Base-by-base conservation (phyloP, 2,113 vertebrate species). In the Lagopus leucura region DNA sequence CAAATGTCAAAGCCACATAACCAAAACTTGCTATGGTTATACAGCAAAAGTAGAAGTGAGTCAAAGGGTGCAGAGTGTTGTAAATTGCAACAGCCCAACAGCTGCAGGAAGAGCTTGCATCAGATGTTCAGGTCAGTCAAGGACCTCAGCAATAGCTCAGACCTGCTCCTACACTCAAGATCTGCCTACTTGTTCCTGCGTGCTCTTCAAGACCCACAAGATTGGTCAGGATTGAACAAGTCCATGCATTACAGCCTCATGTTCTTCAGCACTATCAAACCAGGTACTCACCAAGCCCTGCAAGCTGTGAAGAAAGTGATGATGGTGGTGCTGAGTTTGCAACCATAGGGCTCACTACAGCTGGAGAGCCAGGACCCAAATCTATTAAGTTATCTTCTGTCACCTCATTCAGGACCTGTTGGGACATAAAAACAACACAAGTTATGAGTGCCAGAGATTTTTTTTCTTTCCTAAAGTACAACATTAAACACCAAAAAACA, bases 351-450 rank as follows among this genome's bases (percentile, higher is more conserved):
- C 99, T 99, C 96, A 99, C 98, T 82, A 99, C 99, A 0, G 99
- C 99, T 4, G 99, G 99, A 73, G 99, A 99, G 48, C 99, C 99
- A 1, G 99, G 99, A 57, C 99, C 99, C 76, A 99, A 97, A 96
- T 99, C 99, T 94, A 99, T 99, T 89, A 99, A 98, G 95, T 99
- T 99, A 96, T 99, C 99, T 92, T 99, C 99, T 2, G 99, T 99
- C 14, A 99, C 99, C 72, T 99, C 99, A 10, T 96, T 99, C 95
- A 99, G 97, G 17, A 99, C 99, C 99, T 99, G 97, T 64, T 19
- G 84, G 72, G 72, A 88, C 21, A 85, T 5, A 74, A 34, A 88
- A 87, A 40, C 10, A 63, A 34, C 64, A 28, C 17, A 57, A 70
- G 55, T 71, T 83, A 74, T 47, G 73, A 8, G 11, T 2, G 19